Conservation (phyloP, 92 coral and sea anemone species). For the Zoanthus gigantus region DNA sequence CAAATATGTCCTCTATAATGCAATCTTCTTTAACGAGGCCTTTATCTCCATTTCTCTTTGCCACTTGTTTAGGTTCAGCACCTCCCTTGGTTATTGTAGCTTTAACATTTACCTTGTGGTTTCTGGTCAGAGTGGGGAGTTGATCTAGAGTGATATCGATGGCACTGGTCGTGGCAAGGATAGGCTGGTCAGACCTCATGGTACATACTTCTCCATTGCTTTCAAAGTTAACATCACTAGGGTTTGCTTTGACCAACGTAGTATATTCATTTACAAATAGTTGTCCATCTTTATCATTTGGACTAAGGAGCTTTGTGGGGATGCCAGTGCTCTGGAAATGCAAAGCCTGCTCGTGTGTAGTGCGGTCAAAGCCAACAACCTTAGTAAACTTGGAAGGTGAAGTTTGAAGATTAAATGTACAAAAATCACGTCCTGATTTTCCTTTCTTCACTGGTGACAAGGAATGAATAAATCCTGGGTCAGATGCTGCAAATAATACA, state of each 20-base stretch:
- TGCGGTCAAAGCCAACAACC: conserved; percentile 14
- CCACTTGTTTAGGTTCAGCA: conserved; percentile 50
- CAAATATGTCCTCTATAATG: conserved; percentile 55
- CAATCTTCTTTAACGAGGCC: conserved; percentile 63
- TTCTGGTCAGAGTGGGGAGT: conserved; percentile 38
- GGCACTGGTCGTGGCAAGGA: not conserved
- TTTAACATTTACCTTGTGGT: conserved; percentile 57
- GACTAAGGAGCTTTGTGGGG: conserved; percentile 6
- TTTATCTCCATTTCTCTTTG: conserved; percentile 40
- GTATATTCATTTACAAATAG: not conserved
- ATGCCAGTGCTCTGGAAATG: not conserved
- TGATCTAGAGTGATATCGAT: conserved; percentile 38
- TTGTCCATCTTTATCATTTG: not conserved
- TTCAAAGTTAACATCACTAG: not conserved
- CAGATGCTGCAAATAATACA: conserved; percentile 17
- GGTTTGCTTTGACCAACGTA: conserved; percentile 1
- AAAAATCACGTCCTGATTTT: conserved; percentile 32
- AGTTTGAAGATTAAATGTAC: conserved; percentile 7
- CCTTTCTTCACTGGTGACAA: conserved; percentile 12
- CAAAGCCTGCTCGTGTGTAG: not conserved
- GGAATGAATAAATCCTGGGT: conserved; percentile 22
- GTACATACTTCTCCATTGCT: conserved; percentile 4
- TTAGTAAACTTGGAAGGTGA: conserved; percentile 8
- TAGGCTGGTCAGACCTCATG: not conserved
- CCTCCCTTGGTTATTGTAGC: conserved; percentile 34